Evolutionary conservation across 1,140 invertebrate genomes (phyloP), one percentile per base, ranked within the genome.

Genomic region (Calephelis virginiensis): DNA sequence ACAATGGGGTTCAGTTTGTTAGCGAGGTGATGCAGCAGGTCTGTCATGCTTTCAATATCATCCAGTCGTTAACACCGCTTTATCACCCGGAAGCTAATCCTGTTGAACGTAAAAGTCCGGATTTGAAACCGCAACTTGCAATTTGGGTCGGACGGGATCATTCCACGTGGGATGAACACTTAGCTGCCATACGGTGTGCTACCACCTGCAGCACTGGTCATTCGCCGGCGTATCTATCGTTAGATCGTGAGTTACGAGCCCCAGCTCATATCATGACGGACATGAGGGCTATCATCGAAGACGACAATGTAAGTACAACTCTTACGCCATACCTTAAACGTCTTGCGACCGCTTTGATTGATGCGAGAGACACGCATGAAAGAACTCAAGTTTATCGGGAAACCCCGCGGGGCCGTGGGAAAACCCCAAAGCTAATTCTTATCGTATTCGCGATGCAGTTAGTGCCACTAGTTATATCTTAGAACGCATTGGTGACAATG

Each of bases 141-240:
- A 82, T 86, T 2, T 71, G 81, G 38, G 73, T 89, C 1, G 64
- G 67, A 3, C 56, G 78, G 10, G 73, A 89, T 17, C 90, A 92
- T 48, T 67, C 50, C 5, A 63, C 66, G 0, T 92, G 90, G 88
- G 77, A 85, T 59, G 63, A 73, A 1, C 68, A 81, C 37, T 66
- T 92, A 3, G 66, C 79, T 1, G 76, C 81, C 8, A 73, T 92
- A 6, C 70, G 79, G 0, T 92, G 89, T 63, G 89, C 89, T 0
- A 81, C 75, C 66, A 86, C 68, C 68, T 77, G 64, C 11, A 71
- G 79, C 0, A 92, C 91, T 0, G 83, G 81, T 7, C 85, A 75
- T 50, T 84, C 85, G 0, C 89, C 92, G 0, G 85, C 90, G 8
- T 83, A 84, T 60, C 65, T 92, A 6, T 90, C 73, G 6, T 84